These are phyloP conservation scores for Drosophila bunnanda DNA, from an alignment of 2,888 invertebrate genomes.

Conservation along the genomic window DNA sequence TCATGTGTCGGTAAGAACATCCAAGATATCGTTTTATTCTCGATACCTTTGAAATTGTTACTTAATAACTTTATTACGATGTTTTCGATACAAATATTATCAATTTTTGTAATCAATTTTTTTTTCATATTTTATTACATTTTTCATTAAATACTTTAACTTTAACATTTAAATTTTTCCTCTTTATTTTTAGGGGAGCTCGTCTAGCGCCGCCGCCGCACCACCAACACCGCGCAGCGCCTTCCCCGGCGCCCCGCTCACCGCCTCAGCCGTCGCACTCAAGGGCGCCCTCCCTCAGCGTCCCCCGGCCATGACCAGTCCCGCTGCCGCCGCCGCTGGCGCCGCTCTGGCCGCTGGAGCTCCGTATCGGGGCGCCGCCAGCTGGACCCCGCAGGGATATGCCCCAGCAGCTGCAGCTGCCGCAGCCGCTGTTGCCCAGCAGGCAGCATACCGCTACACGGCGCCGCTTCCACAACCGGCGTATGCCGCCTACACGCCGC, in stretches of 20 bases:
- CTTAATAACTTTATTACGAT: neutral
- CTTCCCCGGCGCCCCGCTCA: conserved; percentile 84
- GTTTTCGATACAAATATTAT: neutral
- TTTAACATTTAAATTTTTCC: neutral
- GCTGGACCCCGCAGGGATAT: conserved; percentile 85
- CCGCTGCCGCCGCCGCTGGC: conserved; percentile 85
- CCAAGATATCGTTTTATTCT: no score
- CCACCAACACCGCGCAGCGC: conserved; percentile 83
- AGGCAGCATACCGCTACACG: conserved; percentile 85
- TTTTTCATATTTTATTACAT: no score
- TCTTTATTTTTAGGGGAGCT: conserved; percentile 58
- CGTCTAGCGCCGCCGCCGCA: conserved; percentile 80
- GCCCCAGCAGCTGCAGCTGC: conserved; percentile 84
- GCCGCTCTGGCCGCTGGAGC: conserved; percentile 84
- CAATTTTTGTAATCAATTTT: no score
- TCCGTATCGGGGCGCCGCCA: conserved; percentile 84
- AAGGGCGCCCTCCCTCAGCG: conserved; percentile 84
- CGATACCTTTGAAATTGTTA: no score
- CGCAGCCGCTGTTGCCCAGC: conserved; percentile 83
- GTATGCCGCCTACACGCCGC: conserved; percentile 85
- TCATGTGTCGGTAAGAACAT: no score
- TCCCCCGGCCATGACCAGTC: conserved; percentile 85
- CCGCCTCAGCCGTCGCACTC: conserved; percentile 84
- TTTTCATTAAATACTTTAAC: neutral
- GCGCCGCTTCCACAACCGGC: conserved; percentile 85